These are phyloP conservation scores for Standfussiana lucernea DNA, from an alignment of 2,888 invertebrate species.

Conservation along the genomic window DNA sequence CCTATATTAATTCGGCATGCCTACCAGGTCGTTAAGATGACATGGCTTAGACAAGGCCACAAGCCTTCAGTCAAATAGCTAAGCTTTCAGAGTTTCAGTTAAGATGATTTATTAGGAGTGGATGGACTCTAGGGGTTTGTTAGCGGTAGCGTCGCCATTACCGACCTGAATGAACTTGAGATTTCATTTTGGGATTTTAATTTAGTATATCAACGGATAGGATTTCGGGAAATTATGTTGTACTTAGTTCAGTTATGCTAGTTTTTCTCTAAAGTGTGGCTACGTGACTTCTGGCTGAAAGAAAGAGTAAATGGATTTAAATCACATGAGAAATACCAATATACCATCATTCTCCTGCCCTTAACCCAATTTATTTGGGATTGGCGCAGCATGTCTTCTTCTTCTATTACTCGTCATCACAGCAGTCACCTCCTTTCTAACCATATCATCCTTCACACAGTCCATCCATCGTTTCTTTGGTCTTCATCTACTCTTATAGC, in stretches of 20 bases:
- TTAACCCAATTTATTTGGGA: no score
- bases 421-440: no score
- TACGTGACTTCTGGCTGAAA: not conserved
- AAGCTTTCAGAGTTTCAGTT: conserved; percentile 43
- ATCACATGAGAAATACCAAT: not conserved
- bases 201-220: not conserved
- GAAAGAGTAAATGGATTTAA: not conserved
- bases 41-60: conserved; percentile 47
- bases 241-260: not conserved
- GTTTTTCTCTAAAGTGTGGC: not conserved
- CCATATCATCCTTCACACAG: no score
- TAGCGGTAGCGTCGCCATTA: conserved; percentile 41
- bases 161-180: conserved; percentile 26
- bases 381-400: no score
- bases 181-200: conserved; percentile 31
- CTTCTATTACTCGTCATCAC: no score
- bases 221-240: not conserved
- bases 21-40: conserved; percentile 50
- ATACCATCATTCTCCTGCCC: no score
- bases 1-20: conserved; percentile 47
- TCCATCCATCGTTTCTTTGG: no score
- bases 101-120: conserved; percentile 57
- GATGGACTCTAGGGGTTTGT: conserved; percentile 32
- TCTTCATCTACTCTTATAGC: no score
- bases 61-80: conserved; percentile 52